A percentile compares a stretch with the other conserved stretches of the same genome.
These are phyloP conservation scores for cattle (Bos taurus) DNA, from an alignment of 2,113 vertebrate species.

Conservation along the genomic window ARS-UCD2.0 NC_037332.1:118292001-118292500, in stretches of 20 bases:
- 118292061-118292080: rapidly evolving
- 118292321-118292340: background rate
- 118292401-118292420: background rate
- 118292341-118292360: background rate
- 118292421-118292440: background rate
- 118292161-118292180: background rate
- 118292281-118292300: background rate
- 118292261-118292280: background rate
- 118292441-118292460: background rate
- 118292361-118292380: background rate
- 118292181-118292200: background rate
- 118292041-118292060: rapidly evolving
- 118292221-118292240: rapidly evolving
- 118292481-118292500: background rate
- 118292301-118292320: background rate
- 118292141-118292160: background rate
- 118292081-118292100: background rate
- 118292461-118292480: background rate
- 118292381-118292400: background rate
- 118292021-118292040: background rate
- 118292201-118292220: background rate
- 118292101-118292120: background rate
- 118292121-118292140: background rate
- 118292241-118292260: background rate
- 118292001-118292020: rapidly evolving